A percentile compares a stretch with the other conserved stretches of the same genome.
These are phyloP conservation scores for Oceanites oceanicus DNA, from an alignment of 2,113 vertebrate species.

Conservation along the genomic window DNA sequence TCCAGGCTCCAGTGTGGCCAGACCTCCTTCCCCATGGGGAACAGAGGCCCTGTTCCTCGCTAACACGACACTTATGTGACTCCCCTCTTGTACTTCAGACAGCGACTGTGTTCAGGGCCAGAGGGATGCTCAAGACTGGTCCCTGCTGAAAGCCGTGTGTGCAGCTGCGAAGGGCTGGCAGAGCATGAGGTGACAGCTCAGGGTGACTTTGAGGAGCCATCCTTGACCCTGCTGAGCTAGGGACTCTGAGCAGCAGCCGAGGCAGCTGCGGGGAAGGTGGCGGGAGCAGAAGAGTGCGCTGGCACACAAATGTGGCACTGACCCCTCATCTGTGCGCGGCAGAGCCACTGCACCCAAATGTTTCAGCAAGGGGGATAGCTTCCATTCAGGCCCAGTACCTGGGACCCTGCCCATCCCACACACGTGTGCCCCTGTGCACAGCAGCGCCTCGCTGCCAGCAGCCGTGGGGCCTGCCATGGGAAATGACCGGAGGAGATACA, in stretches of 20 bases:
- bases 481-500: background rate
- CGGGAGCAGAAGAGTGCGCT: background rate
- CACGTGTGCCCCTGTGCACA: accelerated
- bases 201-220: background rate
- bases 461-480: background rate
- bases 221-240: background rate
- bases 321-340: accelerated
- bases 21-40: background rate
- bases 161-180: accelerated
- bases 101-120: accelerated
- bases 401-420: background rate
- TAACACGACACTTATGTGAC: accelerated
- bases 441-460: background rate
- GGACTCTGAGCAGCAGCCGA: background rate
- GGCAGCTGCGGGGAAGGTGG: accelerated
- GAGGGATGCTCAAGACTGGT: background rate
- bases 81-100: background rate
- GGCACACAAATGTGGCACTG: accelerated
- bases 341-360: accelerated
- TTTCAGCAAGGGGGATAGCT: background rate
- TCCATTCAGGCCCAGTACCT: background rate
- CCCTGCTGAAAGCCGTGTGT: background rate
- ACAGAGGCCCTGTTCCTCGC: background rate
- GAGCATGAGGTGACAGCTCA: accelerated
- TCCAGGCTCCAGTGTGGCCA: accelerated